Evolutionary conservation across 2,888 invertebrate genomes (phyloP).

Genomic region (Drosophila rellima): DNA sequence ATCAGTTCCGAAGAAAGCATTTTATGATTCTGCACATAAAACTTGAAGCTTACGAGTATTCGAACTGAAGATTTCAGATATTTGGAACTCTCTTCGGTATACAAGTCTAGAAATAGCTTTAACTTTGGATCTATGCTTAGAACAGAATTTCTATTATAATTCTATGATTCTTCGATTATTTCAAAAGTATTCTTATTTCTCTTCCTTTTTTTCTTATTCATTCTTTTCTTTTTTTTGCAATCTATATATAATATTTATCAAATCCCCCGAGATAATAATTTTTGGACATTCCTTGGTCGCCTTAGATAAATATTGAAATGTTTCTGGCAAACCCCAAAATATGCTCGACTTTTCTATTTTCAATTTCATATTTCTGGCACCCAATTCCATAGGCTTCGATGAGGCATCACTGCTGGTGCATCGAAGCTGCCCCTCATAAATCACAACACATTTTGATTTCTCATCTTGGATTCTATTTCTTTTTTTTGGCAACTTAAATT

Average conservation of each 20-base stretch:
- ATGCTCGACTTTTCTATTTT: neutral
- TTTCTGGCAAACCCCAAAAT: slow-evolving; percentile 30
- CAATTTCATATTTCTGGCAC: slow-evolving; percentile 57
- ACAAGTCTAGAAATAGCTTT: too few species aligned
- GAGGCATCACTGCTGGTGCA: slow-evolving; percentile 54
- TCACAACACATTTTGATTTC: slow-evolving; percentile 59
- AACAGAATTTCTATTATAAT: too few species aligned
- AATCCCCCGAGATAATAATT: slow-evolving; percentile 6
- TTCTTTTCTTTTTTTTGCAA: too few species aligned
- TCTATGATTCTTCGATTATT: too few species aligned
- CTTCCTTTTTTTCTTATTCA: too few species aligned
- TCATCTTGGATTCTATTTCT: slow-evolving; percentile 23
- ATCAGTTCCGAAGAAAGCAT: neutral
- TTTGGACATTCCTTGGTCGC: slow-evolving; percentile 13
- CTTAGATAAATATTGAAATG: slow-evolving; percentile 26
- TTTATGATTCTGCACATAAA: neutral
- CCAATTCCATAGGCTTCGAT: slow-evolving; percentile 56
- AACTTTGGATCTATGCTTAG: too few species aligned
- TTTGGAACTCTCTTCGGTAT: too few species aligned
- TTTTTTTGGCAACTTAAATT: slow-evolving; percentile 70
- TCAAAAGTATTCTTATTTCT: too few species aligned
- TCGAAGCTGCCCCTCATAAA: slow-evolving; percentile 56
- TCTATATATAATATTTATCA: slow-evolving; percentile 9
- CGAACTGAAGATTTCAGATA: too few species aligned
- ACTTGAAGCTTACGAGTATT: neutral